Conservation (phyloP, 2,888 invertebrate species). For the Candidula unifasciata region DNA sequence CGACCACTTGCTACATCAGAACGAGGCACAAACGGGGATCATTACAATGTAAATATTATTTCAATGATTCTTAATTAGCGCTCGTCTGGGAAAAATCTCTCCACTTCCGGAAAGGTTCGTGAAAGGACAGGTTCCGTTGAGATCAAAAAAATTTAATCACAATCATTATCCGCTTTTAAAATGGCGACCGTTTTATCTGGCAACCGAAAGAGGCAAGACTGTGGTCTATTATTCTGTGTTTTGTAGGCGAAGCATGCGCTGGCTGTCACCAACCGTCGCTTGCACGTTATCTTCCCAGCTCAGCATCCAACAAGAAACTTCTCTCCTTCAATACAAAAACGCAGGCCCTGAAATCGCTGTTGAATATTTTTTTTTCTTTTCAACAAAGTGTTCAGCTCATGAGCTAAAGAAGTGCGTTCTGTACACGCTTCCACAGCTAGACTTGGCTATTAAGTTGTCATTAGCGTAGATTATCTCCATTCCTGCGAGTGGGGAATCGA, state of each 20-base stretch:
- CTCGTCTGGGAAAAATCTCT: constrained; percentile 46
- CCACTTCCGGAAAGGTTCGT: not conserved
- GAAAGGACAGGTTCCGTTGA: not conserved
- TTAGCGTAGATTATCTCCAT: not conserved
- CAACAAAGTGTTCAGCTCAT: not conserved
- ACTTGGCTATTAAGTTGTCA: constrained; percentile 28
- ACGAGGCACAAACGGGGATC: constrained; percentile 53
- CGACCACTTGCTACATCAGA: constrained; percentile 9
- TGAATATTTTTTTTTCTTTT: not conserved
- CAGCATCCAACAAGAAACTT: not conserved
- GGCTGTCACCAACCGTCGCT: constrained; percentile 32
- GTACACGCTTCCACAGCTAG: not conserved
- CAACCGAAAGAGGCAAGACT: not conserved
- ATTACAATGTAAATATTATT: constrained; percentile 58
- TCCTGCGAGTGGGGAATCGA: not conserved
- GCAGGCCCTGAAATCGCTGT: not conserved
- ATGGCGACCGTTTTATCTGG: constrained; percentile 21
- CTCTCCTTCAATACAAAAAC: not conserved
- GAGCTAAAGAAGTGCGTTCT: not conserved
- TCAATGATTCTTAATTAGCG: constrained; percentile 58
- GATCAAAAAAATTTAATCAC: constrained; percentile 30
- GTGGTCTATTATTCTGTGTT: constrained; percentile 41
- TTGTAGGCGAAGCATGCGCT: constrained; percentile 31
- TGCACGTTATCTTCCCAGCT: constrained; percentile 25
- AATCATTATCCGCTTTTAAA: constrained; percentile 19